Conservation (phyloP, 2,113 vertebrate genomes). For the Solenodon paradoxus region DNA sequence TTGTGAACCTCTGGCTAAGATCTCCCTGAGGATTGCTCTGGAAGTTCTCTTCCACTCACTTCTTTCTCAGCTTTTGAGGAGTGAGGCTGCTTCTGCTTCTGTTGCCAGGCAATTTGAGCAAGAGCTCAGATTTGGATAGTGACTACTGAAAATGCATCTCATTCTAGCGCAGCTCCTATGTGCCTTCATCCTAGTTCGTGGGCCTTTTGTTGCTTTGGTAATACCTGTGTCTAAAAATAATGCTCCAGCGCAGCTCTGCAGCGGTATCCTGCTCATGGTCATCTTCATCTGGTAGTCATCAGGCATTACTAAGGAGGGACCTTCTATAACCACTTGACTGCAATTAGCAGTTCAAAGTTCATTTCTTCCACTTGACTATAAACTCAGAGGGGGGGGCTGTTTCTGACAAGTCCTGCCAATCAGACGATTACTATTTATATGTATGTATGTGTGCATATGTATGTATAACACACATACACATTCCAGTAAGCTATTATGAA, state of each 20-base stretch:
- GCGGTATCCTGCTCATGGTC: neutral
- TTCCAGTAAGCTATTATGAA: neutral
- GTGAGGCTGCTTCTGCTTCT: neutral
- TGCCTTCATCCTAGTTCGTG: neutral
- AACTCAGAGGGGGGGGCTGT: neutral
- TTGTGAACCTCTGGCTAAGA: constrained; percentile 36
- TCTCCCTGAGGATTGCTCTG: constrained; percentile 22
- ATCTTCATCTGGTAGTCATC: neutral
- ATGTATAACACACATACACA: neutral
- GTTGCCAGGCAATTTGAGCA: constrained; percentile 43
- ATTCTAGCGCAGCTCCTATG: neutral
- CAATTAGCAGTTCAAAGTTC: neutral
- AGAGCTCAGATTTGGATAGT: constrained; percentile 27
- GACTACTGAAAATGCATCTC: constrained; percentile 6
- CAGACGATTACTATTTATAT: neutral
- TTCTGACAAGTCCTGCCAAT: neutral
- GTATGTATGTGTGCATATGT: neutral
- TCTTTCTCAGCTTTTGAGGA: constrained; percentile 56
- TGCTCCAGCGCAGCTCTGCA: neutral
- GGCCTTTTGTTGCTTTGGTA: neutral
- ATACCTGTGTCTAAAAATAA: neutral
- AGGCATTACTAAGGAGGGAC: neutral
- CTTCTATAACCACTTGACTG: neutral
- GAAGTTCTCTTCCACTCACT: neutral
- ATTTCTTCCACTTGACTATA: neutral